phyloP scores from a whole-genome alignment of 2,888 invertebrate species.

The Tuta absoluta region DNA sequence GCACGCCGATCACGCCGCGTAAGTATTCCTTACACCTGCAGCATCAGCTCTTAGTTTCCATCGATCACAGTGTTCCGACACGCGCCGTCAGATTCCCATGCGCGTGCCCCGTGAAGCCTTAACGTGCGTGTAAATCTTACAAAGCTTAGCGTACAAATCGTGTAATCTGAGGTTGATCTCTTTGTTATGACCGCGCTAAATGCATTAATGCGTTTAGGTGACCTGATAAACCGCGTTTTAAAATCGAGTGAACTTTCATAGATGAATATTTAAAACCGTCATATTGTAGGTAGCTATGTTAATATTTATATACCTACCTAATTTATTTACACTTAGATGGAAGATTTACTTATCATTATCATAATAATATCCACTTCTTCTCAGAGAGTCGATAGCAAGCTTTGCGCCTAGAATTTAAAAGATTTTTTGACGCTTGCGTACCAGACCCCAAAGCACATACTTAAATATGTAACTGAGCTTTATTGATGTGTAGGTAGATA shows the following conservation, averaged over 20 bases:
- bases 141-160: constrained; percentile 47
- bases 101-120: constrained; percentile 50
- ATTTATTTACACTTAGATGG: too few relatives aligned
- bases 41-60: constrained; percentile 16
- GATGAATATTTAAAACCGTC: background rate
- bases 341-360: too few relatives aligned
- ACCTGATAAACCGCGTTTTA: background rate
- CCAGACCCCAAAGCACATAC: too few relatives aligned
- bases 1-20: constrained; percentile 68
- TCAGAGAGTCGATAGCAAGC: too few relatives aligned
- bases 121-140: constrained; percentile 53
- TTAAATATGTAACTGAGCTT: too few relatives aligned
- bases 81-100: constrained; percentile 31
- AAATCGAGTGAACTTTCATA: background rate
- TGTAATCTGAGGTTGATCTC: constrained; percentile 45
- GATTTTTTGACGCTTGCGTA: too few relatives aligned
- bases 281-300: background rate
- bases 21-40: constrained; percentile 56
- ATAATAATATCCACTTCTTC: too few relatives aligned
- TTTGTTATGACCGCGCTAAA: constrained; percentile 38
- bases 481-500: too few relatives aligned
- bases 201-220: background rate
- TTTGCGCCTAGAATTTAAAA: too few relatives aligned
- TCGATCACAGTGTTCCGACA: constrained; percentile 32
- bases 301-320: too few relatives aligned